Conservation (phyloP, 2,888 invertebrate genomes). For the Cephus pulcher region DNA sequence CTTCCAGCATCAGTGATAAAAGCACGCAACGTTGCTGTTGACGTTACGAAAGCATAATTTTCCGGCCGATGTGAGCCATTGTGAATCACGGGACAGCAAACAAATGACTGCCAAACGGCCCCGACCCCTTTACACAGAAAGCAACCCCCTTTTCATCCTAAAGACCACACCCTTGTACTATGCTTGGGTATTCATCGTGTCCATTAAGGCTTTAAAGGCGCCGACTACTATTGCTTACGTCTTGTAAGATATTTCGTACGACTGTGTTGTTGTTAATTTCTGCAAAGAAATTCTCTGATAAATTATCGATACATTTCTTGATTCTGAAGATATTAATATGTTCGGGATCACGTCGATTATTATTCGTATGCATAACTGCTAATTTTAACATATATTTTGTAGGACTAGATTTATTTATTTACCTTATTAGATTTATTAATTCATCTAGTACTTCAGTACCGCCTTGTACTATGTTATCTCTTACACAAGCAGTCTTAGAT, state of each 20-base stretch:
- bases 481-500: not conserved
- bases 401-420: not conserved
- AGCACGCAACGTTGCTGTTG: not conserved
- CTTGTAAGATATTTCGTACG: not conserved
- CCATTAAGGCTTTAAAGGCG: not conserved
- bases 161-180: not conserved
- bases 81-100: constrained; percentile 20
- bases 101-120: constrained; percentile 21
- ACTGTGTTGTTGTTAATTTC: not conserved
- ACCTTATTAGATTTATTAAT: not conserved
- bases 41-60: constrained; percentile 18
- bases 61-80: constrained; percentile 21
- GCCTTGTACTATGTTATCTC: not conserved
- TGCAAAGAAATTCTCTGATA: not conserved
- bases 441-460: not conserved
- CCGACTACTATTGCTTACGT: not conserved
- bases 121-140: constrained; percentile 10
- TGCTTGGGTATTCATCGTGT: not conserved
- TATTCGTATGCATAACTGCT: not conserved
- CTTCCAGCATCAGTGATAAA: not conserved
- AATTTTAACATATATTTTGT: not conserved
- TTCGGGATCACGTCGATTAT: no score
- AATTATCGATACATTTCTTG: not conserved
- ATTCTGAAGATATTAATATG: no score
- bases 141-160: not conserved